These are phyloP conservation scores for Biston betularia DNA, from an alignment of 2,888 invertebrate species.

Conservation along the genomic window DNA sequence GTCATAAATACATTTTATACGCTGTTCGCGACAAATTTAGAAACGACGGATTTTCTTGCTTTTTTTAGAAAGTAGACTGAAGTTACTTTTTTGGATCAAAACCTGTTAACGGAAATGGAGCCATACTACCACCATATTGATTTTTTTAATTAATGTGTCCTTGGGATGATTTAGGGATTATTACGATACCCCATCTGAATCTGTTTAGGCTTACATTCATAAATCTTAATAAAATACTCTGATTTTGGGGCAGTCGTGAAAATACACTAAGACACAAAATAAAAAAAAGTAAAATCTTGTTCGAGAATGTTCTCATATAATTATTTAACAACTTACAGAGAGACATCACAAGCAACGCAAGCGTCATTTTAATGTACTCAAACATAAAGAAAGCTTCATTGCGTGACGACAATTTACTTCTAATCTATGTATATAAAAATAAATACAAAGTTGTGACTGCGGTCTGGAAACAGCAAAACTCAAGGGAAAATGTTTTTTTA, in stretches of 20 bases:
- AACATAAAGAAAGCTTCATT: conserved; percentile 30
- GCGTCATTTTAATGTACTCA: conserved; percentile 47
- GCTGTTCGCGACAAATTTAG: too few species aligned
- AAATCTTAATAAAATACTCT: too few species aligned
- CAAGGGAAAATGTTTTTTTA: not conserved
- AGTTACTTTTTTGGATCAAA: too few species aligned
- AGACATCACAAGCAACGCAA: conserved; percentile 67
- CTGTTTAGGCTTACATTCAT: too few species aligned
- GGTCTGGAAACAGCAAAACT: conserved; percentile 36
- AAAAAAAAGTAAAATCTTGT: conserved; percentile 49
- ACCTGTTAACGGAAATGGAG: too few species aligned
- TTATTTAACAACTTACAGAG: conserved; percentile 71
- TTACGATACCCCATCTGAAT: too few species aligned
- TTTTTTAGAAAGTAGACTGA: too few species aligned
- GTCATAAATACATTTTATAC: too few species aligned
- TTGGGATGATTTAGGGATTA: too few species aligned
- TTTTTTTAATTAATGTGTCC: too few species aligned
- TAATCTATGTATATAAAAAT: conserved; percentile 45
- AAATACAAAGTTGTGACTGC: conserved; percentile 47
- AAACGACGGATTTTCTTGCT: too few species aligned
- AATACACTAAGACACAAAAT: conserved; percentile 52
- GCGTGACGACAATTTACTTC: conserved; percentile 27
- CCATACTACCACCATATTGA: too few species aligned
- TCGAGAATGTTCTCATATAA: conserved; percentile 80
- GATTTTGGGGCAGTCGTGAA: not conserved